Conservation (phyloP, 2,797 vertebrate genomes). For the Melanotaenia parkinsoni region DNA sequence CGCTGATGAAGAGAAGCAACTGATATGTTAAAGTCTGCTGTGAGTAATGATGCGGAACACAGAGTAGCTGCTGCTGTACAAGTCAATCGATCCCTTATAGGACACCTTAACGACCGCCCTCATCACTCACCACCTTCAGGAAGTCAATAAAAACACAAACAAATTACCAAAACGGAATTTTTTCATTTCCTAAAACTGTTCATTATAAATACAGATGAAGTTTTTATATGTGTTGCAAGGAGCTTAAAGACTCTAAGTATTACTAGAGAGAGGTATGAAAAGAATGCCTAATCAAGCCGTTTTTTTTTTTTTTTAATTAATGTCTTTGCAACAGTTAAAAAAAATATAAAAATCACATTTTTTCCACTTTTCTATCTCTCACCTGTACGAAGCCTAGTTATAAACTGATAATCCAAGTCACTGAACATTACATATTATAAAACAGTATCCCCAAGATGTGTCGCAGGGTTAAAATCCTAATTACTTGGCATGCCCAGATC, state of each 20-base stretch:
- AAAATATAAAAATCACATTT: not conserved
- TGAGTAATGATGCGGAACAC: conserved; percentile 38
- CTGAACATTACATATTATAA: conserved; percentile 42
- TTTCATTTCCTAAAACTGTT: conserved; percentile 14
- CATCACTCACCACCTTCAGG: conserved; percentile 36
- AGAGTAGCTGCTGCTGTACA: conserved; percentile 39
- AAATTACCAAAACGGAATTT: conserved; percentile 33
- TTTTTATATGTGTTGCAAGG: not conserved
- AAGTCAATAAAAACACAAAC: conserved; percentile 47
- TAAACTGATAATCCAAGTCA: conserved; percentile 19
- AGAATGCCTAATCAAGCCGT: not conserved
- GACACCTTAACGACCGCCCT: conserved; percentile 46
- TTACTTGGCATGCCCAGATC: conserved; percentile 74
- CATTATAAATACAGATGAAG: conserved; percentile 49
- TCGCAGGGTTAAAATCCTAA: conserved; percentile 81
- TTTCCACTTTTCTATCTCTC: not conserved
- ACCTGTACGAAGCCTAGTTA: conserved; percentile 18
- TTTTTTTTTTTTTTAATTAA: too few species aligned
- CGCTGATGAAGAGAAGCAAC: not conserved
- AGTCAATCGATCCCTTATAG: conserved; percentile 51
- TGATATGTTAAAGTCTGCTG: conserved; percentile 19
- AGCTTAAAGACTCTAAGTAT: too few species aligned
- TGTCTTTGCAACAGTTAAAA: too few species aligned
- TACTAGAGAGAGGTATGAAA: not conserved
- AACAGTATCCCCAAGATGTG: conserved; percentile 60